Percentiles rank a stretch among this genome's conserved stretches.
phyloP scores from a whole-genome alignment of 1,140 invertebrate genomes.

The Drosophila bifasciata region DNA sequence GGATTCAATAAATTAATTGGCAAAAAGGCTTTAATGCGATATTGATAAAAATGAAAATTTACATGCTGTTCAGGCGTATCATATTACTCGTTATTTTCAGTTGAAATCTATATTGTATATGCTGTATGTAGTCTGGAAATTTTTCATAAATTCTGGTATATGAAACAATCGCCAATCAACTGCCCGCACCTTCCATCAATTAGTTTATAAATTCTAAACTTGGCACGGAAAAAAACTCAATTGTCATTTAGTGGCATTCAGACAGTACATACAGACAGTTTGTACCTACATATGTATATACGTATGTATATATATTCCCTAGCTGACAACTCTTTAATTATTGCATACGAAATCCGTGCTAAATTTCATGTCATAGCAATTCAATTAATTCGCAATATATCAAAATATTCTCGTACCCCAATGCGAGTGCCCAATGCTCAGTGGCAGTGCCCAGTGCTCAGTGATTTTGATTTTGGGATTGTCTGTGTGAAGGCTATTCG shows the following conservation, averaged over 20 bases:
- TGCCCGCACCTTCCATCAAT: too few species aligned
- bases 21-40: neutral
- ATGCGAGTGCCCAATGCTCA: too few species aligned
- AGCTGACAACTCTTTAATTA: constrained; percentile 44
- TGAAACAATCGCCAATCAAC: too few species aligned
- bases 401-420: constrained; percentile 43
- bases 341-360: constrained; percentile 34
- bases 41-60: neutral
- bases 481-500: constrained; percentile 38
- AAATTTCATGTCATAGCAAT: constrained; percentile 52
- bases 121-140: too few species aligned
- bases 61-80: too few species aligned
- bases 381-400: constrained; percentile 55
- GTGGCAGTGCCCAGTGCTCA: too few species aligned
- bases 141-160: too few species aligned
- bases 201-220: constrained; percentile 18
- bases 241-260: constrained; percentile 5
- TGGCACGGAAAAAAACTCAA: constrained; percentile 6
- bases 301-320: neutral
- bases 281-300: too few species aligned
- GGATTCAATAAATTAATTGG: too few species aligned
- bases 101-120: too few species aligned
- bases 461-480: constrained; percentile 4
- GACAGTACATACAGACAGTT: too few species aligned
- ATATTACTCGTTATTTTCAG: too few species aligned